Conservation (phyloP, 2,888 invertebrate genomes). For the Tubiluchus corallicola region DNA sequence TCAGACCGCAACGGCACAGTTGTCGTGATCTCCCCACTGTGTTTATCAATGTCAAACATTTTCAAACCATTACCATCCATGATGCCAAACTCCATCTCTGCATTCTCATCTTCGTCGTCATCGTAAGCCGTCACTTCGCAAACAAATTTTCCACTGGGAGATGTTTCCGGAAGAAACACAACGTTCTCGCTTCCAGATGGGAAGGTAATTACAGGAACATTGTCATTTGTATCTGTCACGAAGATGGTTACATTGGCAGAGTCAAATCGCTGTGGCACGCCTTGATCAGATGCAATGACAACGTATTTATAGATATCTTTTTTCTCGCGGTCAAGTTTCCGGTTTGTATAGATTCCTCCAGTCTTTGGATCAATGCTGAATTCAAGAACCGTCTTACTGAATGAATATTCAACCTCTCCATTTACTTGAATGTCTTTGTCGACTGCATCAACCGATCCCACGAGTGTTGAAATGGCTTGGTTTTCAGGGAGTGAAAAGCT, state of each 20-base stretch:
- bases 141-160: background rate
- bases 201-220: background rate
- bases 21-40: background rate
- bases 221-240: background rate
- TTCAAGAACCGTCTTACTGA: background rate
- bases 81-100: background rate
- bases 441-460: background rate
- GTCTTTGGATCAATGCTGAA: constrained; percentile 1
- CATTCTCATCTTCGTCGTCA: background rate
- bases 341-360: background rate
- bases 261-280: background rate
- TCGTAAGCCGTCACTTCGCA: background rate
- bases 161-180: background rate
- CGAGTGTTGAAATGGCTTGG: background rate
- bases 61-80: background rate
- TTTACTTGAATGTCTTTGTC: background rate
- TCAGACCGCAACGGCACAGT: background rate
- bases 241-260: background rate
- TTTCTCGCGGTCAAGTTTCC: constrained; percentile 1
- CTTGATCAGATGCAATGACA: background rate
- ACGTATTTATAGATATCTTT: background rate
- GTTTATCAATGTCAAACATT: background rate
- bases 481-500: background rate
- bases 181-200: background rate
- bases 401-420: background rate